Evolutionary conservation across 2,888 invertebrate species (phyloP), one percentile per base, ranked within the genome.

Genomic region (Drosophila borealis): DNA sequence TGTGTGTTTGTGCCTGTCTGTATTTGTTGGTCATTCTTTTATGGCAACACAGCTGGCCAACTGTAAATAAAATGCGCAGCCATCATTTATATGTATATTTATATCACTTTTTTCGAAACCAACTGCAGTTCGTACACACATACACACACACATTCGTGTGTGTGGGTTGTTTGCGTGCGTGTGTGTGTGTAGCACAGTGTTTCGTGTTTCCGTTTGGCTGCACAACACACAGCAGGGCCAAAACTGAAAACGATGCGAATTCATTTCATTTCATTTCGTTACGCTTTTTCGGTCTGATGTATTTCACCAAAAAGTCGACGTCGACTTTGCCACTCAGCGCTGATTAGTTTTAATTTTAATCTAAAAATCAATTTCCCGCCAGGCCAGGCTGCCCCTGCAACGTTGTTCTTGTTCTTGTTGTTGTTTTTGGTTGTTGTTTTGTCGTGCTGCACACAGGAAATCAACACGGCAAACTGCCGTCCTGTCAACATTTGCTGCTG

Each of bases 291-390:
- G 87, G 83, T 78, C 89, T 86, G 80, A 88, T 88, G 87, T 88
- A 70, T 86, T 74, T 80, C 69, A 29, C 53, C 51, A 55, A 82
- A 85, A 83, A 84, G 48, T 46, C 53, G 64, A 66, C 68, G 68
- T 60, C 54, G 50, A 44, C 65, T 45, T 62, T 66, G 74, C 73
- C 89, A 90, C 90, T 89, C 89, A 88, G 73, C 81, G 73, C 85
- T 89, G 89, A 89, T 89, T 89, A 89, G 90, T 90, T 89, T 89
- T 90, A 89, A 88, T 88, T 90, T 90, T 90, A 89, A 89, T 89
- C 90, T 86, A 84, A 88, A 89, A 89, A 89, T 89, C 89, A 90
- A 89, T 89, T 89, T 90, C 88, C 89, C 83, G 90, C 89, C 81
- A 61, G 74, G 64, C 82, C 17, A 17, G 61, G 70, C 56, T 39